Conservation (phyloP, 2,113 vertebrate species). For the Alaudala cheleensis region DNA sequence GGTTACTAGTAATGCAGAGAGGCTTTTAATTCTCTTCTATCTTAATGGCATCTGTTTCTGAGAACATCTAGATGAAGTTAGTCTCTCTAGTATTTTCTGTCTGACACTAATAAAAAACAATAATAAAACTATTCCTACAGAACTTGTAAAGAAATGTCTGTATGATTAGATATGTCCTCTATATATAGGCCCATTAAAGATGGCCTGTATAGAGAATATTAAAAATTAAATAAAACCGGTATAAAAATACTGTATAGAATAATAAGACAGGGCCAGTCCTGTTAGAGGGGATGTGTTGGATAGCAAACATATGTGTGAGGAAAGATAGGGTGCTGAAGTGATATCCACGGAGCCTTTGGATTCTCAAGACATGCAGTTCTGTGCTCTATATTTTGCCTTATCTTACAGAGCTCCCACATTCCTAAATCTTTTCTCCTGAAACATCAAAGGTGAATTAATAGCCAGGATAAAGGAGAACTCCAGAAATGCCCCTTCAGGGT, state of each 20-base stretch:
- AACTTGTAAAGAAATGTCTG: neutral
- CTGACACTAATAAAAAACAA: neutral
- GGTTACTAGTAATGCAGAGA: neutral
- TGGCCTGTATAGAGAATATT: neutral
- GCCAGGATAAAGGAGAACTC: neutral
- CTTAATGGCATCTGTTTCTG: neutral
- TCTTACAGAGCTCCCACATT: fast-evolving
- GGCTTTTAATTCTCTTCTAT: neutral
- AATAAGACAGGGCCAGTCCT: neutral
- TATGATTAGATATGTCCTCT: neutral
- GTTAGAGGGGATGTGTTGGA: neutral
- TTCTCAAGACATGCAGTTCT: neutral
- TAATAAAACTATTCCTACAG: neutral
- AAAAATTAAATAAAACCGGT: neutral
- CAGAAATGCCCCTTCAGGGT: neutral
- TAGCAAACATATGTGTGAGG: neutral
- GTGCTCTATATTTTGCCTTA: neutral
- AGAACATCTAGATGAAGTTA: neutral
- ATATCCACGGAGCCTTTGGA: neutral
- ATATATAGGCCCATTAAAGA: neutral
- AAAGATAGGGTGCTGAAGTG: neutral
- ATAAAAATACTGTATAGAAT: neutral
- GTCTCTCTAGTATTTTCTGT: neutral
- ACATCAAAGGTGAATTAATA: neutral
- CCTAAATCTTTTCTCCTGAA: neutral